Evolutionary conservation across 2,888 invertebrate genomes (phyloP).

Genomic region (Hirtodrosophila alboralis): DNA sequence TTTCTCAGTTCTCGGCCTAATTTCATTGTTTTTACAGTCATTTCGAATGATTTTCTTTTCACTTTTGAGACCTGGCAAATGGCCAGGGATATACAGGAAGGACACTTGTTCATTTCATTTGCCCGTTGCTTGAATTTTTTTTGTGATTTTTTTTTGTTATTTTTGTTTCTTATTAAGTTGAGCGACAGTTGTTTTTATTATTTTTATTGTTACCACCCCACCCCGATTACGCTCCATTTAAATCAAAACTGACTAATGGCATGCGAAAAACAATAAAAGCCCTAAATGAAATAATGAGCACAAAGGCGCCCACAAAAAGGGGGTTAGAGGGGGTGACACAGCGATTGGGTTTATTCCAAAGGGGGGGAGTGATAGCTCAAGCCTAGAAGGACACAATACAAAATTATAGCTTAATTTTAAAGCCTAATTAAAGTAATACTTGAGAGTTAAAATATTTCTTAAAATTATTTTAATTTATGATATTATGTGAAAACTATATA

Average conservation of each 20-base stretch:
- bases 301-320: slow-evolving; percentile 14
- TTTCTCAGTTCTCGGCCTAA: slow-evolving; percentile 80
- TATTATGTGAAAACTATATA: too few relatives aligned
- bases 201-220: slow-evolving; percentile 67
- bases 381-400: too few relatives aligned
- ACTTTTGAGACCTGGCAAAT: slow-evolving; percentile 46
- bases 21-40: slow-evolving; percentile 82
- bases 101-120: slow-evolving; percentile 54
- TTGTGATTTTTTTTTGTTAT: slow-evolving; percentile 18
- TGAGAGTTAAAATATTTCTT: too few relatives aligned
- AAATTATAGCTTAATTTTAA: too few relatives aligned
- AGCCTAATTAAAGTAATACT: too few relatives aligned
- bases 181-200: slow-evolving; percentile 81
- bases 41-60: slow-evolving; percentile 79
- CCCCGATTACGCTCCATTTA: slow-evolving; percentile 48
- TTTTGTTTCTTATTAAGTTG: slow-evolving; percentile 75
- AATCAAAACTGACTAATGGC: slow-evolving; percentile 81
- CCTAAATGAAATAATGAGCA: slow-evolving; percentile 77
- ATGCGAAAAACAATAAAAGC: slow-evolving; percentile 81
- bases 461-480: too few relatives aligned
- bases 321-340: background rate
- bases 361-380: background rate
- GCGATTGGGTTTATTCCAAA: too few relatives aligned
- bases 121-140: slow-evolving; percentile 25
- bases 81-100: background rate